Evolutionary conservation across 2,888 invertebrate species (phyloP).

Genomic region (Timema cristinae): DNA sequence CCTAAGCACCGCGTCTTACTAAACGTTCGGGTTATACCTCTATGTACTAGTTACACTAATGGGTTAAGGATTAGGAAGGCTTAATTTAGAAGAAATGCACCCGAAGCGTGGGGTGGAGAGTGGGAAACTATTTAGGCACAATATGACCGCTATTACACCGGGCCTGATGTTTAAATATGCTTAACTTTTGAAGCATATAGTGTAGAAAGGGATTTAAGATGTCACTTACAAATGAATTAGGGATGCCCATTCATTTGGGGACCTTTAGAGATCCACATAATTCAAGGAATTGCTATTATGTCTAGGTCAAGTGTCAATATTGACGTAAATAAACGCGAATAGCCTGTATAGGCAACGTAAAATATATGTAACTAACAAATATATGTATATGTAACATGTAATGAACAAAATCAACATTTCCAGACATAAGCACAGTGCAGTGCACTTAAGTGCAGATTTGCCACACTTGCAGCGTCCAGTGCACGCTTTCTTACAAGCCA

Average conservation of each 20-base stretch:
- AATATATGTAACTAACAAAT: slow-evolving; percentile 10
- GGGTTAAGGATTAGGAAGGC: too few species aligned
- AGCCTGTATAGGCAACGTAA: neutral
- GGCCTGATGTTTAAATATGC: neutral
- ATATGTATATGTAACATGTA: neutral
- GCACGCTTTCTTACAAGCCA: neutral
- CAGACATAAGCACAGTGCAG: neutral
- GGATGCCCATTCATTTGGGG: neutral
- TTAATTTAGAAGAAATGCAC: too few species aligned
- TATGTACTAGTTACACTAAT: too few species aligned
- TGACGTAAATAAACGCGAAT: neutral
- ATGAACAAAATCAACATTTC: slow-evolving; percentile 1
- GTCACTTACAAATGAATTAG: neutral
- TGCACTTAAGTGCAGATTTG: neutral
- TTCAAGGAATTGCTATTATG: neutral
- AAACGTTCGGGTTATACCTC: too few species aligned
- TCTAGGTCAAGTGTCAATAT: neutral
- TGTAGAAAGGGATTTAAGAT: neutral
- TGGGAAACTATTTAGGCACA: neutral
- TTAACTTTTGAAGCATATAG: neutral
- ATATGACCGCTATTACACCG: neutral
- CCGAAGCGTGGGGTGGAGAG: too few species aligned
- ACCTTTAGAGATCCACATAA: neutral
- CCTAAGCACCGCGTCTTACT: too few species aligned
- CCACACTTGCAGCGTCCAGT: neutral